phyloP scores from a whole-genome alignment of 2,888 invertebrate genomes.

The Mesorhabditis belari region DNA sequence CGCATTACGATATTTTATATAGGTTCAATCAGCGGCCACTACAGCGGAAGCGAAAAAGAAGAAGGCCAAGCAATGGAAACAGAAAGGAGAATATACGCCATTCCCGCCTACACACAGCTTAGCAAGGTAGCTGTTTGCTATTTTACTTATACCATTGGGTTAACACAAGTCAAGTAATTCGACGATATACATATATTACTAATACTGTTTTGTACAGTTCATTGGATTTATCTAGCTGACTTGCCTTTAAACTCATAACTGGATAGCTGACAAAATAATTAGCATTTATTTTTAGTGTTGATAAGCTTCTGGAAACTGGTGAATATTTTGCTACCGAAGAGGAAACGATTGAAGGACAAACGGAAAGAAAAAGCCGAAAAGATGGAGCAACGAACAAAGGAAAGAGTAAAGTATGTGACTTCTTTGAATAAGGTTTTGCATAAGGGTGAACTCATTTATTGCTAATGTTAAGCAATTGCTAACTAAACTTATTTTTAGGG shows the following conservation, averaged over 20 bases:
- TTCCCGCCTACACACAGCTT: slow-evolving; percentile 89
- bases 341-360: slow-evolving; percentile 56
- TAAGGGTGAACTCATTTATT: not conserved
- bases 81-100: slow-evolving; percentile 90
- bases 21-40: slow-evolving; percentile 43
- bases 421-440: too few species aligned
- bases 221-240: too few species aligned
- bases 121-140: slow-evolving; percentile 66
- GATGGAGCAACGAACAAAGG: slow-evolving; percentile 9
- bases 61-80: slow-evolving; percentile 64
- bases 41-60: slow-evolving; percentile 49
- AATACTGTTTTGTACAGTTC: too few species aligned
- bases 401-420: not conserved
- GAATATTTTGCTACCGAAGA: slow-evolving; percentile 81
- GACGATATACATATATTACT: not conserved
- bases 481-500: slow-evolving; percentile 10
- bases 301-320: slow-evolving; percentile 84
- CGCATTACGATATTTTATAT: slow-evolving; percentile 1
- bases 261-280: not conserved
- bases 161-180: too few species aligned
- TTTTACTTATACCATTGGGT: not conserved
- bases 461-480: not conserved
- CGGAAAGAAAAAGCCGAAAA: slow-evolving; percentile 13
- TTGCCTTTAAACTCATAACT: too few species aligned
- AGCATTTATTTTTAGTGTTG: slow-evolving; percentile 59